Evolutionary conservation across 2,888 invertebrate species (phyloP).

Genomic region (Rugalucina vietnamica): DNA sequence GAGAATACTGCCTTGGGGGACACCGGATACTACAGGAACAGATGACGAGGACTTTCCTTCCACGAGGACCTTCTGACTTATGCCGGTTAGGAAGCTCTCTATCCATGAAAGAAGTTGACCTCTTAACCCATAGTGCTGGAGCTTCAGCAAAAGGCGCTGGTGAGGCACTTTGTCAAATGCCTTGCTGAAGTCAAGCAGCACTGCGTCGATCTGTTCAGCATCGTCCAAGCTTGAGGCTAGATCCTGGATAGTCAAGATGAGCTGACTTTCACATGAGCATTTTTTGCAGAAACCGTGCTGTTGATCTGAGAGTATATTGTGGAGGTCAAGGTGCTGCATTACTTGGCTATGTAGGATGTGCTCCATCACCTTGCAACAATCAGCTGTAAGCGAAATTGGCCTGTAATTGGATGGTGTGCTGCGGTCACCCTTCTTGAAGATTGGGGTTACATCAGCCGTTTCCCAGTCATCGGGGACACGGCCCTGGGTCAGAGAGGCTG

Average conservation of each 20-base stretch:
- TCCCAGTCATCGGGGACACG: too few relatives aligned
- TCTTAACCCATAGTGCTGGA: background rate
- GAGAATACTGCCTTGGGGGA: slow-evolving; percentile 23
- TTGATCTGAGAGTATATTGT: background rate
- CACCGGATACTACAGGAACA: background rate
- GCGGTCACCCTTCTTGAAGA: too few relatives aligned
- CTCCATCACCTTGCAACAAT: too few relatives aligned
- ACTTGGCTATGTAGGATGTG: background rate
- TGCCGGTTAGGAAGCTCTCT: background rate
- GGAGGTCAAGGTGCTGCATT: background rate
- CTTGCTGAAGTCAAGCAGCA: background rate
- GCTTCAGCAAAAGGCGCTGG: background rate
- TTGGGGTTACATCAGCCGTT: too few relatives aligned
- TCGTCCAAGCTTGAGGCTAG: background rate
- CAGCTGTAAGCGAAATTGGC: too few relatives aligned
- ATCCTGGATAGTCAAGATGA: background rate
- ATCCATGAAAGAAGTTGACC: background rate
- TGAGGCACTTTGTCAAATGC: background rate
- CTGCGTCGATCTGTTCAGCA: background rate
- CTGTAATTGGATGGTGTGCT: too few relatives aligned
- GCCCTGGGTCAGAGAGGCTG: too few relatives aligned
- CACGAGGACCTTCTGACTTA: background rate
- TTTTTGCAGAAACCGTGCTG: background rate
- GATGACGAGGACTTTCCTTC: background rate
- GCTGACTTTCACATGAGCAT: background rate